phyloP scores from a whole-genome alignment of 2,113 vertebrate species.

The Dasypus novemcinctus region DNA sequence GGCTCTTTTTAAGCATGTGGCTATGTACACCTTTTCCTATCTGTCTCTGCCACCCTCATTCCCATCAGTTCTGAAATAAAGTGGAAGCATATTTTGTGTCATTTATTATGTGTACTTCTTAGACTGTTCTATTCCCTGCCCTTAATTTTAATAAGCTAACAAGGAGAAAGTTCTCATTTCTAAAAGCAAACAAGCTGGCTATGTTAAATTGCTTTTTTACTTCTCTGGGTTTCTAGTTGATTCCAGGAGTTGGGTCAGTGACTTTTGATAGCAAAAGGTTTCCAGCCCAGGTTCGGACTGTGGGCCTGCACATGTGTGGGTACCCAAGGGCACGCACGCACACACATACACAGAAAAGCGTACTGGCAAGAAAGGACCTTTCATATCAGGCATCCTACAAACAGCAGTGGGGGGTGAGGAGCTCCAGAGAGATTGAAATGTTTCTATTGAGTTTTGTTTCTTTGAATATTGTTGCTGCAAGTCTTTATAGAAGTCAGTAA shows the following conservation, averaged over 20 bases:
- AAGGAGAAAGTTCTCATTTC: neutral
- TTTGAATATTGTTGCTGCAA: constrained; percentile 55
- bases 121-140: constrained; percentile 39
- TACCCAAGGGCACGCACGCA: neutral
- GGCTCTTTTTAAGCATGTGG: neutral
- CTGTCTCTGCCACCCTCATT: constrained; percentile 7
- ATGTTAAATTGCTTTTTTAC: neutral
- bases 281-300: neutral
- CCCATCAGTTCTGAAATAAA: constrained; percentile 32
- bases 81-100: neutral
- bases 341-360: neutral
- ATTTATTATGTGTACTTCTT: constrained; percentile 40
- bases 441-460: constrained; percentile 31
- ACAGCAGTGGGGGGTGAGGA: neutral
- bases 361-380: neutral
- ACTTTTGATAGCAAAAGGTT: neutral
- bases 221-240: neutral
- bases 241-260: neutral
- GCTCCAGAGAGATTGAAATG: neutral
- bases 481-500: constrained; percentile 58
- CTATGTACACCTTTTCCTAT: neutral
- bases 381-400: neutral
- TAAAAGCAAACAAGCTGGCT: neutral
- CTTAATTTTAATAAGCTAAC: constrained; percentile 48
- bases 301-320: neutral